Conservation (phyloP, 2,113 vertebrate genomes). For the Laterallus jamaicensis region DNA sequence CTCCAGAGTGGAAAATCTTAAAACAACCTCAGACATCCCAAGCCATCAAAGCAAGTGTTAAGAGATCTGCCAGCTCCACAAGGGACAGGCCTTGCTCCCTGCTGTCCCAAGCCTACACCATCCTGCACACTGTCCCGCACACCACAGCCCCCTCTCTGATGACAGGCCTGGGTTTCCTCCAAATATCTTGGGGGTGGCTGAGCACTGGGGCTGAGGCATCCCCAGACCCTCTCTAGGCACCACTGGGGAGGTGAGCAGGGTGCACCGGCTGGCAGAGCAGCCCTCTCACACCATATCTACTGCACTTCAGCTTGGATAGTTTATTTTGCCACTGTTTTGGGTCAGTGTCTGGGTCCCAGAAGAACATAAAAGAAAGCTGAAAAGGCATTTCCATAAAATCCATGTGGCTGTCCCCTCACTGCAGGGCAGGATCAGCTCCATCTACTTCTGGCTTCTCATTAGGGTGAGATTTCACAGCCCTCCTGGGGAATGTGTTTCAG, state of each 20-base stretch:
- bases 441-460: background rate
- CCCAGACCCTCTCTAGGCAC: background rate
- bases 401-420: background rate
- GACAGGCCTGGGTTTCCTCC: background rate
- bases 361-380: background rate
- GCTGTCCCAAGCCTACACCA: background rate
- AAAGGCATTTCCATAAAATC: background rate
- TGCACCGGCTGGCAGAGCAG: background rate
- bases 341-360: background rate
- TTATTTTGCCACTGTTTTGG: background rate
- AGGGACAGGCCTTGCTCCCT: background rate
- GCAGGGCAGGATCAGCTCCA: background rate
- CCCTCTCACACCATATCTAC: background rate
- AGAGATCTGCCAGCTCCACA: fast-evolving
- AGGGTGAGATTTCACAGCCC: background rate
- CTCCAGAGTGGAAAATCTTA: background rate
- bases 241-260: fast-evolving
- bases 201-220: background rate
- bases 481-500: background rate
- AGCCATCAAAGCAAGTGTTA: background rate
- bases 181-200: background rate
- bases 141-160: background rate
- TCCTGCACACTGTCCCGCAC: fast-evolving
- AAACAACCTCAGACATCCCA: background rate
- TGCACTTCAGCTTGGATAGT: background rate